These are phyloP conservation scores for Drosophila engyochracea DNA, from an alignment of 2,888 invertebrate genomes.

Conservation along the genomic window DNA sequence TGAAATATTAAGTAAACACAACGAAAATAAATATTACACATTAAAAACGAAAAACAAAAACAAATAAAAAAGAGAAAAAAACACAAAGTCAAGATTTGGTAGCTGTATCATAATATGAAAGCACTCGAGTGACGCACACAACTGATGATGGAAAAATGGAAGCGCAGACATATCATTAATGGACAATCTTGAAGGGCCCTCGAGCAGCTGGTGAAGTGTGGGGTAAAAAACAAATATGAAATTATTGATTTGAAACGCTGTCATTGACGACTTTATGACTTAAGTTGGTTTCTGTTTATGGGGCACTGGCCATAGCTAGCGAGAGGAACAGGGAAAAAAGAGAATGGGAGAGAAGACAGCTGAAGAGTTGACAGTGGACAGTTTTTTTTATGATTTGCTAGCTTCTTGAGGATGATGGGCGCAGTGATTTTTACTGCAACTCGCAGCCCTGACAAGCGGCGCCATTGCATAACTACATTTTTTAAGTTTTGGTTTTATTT, in stretches of 20 bases:
- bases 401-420: slow-evolving; percentile 58
- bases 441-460: slow-evolving; percentile 52
- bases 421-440: slow-evolving; percentile 44
- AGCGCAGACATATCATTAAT: slow-evolving; percentile 47
- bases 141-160: slow-evolving; percentile 31
- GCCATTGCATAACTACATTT: slow-evolving; percentile 66
- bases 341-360: slow-evolving; percentile 48
- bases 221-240: slow-evolving; percentile 46
- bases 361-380: slow-evolving; percentile 78
- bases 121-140: slow-evolving; percentile 23
- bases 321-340: slow-evolving; percentile 32
- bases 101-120: slow-evolving; percentile 16
- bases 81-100: slow-evolving; percentile 9
- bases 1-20: neutral
- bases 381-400: slow-evolving; percentile 65
- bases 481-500: slow-evolving; percentile 43
- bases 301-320: slow-evolving; percentile 36
- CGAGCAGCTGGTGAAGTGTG: slow-evolving; percentile 12
- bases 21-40: neutral
- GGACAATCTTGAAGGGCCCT: slow-evolving; percentile 30
- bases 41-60: neutral
- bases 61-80: neutral
- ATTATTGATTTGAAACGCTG: slow-evolving; percentile 74
- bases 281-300: slow-evolving; percentile 63
- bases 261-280: slow-evolving; percentile 74